Evolutionary conservation across 2,888 invertebrate species (phyloP).

Genomic region (Euplagia quadripunctaria): DNA sequence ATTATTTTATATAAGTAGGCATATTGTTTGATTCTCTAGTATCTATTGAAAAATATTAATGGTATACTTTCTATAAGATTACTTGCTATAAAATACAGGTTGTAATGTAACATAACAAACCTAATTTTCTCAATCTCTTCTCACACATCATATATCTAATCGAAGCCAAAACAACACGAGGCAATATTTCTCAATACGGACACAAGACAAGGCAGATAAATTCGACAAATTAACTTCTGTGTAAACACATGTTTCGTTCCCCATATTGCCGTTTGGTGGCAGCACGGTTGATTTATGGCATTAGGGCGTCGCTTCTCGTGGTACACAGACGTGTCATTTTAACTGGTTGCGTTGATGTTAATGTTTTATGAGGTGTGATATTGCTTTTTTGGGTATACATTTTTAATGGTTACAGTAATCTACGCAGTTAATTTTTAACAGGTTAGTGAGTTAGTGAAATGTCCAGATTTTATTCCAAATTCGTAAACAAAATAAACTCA

Average conservation of each 20-base stretch:
- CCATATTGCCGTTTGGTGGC: conserved; percentile 84
- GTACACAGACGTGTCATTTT: conserved; percentile 63
- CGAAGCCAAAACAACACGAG: conserved; percentile 55
- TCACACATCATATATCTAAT: conserved; percentile 36
- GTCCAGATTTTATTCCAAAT: background rate
- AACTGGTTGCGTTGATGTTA: conserved; percentile 57
- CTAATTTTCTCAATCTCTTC: conserved; percentile 13
- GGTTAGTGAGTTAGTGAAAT: background rate
- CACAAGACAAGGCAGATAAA: conserved; percentile 82
- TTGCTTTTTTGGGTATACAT: conserved; percentile 30
- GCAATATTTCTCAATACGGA: conserved; percentile 84
- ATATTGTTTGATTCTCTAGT: background rate
- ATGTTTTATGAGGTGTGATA: conserved; percentile 53
- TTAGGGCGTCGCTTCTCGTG: conserved; percentile 66
- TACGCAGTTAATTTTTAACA: background rate
- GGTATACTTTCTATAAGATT: background rate
- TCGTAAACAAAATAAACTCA: background rate
- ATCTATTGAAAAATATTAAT: background rate
- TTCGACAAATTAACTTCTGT: conserved; percentile 86
- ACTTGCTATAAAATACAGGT: background rate
- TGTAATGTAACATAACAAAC: background rate
- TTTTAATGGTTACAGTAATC: background rate
- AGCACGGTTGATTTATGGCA: conserved; percentile 83
- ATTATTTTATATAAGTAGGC: background rate
- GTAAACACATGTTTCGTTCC: conserved; percentile 86